Evolutionary conservation across 2,888 invertebrate species (phyloP).

Genomic region (Poecilobothrus nobilitatus): DNA sequence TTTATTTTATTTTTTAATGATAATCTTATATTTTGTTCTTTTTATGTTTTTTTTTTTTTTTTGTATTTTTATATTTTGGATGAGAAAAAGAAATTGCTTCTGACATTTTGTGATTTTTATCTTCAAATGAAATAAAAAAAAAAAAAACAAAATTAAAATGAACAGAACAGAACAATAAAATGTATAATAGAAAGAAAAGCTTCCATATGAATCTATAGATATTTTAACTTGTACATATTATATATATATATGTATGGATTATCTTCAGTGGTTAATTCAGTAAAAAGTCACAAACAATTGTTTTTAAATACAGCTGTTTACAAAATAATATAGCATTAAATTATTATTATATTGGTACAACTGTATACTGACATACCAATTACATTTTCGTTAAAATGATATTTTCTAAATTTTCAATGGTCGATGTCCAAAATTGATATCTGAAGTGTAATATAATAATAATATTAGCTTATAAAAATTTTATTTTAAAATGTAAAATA

Average conservation of each 20-base stretch:
- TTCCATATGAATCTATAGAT: background rate
- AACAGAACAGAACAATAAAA: background rate
- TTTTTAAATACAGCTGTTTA: background rate
- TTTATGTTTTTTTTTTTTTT: background rate
- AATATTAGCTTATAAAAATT: too few species aligned
- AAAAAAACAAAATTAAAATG: background rate
- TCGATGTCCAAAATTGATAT: too few species aligned
- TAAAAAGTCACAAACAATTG: background rate
- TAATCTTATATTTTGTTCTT: background rate
- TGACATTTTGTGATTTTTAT: constrained; percentile 4
- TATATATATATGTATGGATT: background rate
- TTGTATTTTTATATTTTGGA: background rate
- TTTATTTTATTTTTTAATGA: constrained; percentile 9
- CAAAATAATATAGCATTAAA: too few species aligned
- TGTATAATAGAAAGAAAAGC: background rate
- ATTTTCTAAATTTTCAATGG: too few species aligned
- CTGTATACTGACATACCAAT: too few species aligned
- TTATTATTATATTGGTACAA: too few species aligned
- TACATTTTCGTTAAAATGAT: too few species aligned
- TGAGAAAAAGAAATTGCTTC: constrained; percentile 6
- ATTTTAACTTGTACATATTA: background rate
- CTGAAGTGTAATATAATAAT: too few species aligned
- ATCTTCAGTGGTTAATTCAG: background rate
- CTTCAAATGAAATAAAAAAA: background rate
- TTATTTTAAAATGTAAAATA: too few species aligned